A percentile compares a stretch with the other conserved stretches of the same genome.
These are phyloP conservation scores for Synergus laeviventris DNA, from an alignment of 2,888 invertebrate genomes.

Conservation along the genomic window DNA sequence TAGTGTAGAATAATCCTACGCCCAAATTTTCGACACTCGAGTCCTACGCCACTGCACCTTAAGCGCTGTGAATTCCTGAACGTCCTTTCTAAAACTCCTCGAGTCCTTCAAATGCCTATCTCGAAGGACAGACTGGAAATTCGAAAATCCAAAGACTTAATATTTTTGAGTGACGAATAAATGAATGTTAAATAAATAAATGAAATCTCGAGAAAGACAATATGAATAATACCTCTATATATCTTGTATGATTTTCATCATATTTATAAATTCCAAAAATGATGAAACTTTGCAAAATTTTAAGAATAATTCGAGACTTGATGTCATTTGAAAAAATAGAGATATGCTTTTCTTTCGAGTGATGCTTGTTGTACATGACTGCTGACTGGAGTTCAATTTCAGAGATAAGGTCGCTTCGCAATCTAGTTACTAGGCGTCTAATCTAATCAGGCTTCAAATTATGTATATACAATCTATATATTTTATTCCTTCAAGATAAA, in stretches of 20 bases:
- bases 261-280: neutral
- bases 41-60: constrained; percentile 28
- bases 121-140: constrained; percentile 12
- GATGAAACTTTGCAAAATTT: neutral
- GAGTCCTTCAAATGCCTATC: constrained; percentile 37
- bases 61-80: constrained; percentile 18
- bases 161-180: constrained; percentile 46
- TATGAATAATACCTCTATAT: constrained; percentile 30
- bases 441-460: constrained; percentile 74
- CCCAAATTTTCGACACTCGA: neutral
- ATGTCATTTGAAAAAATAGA: constrained; percentile 24
- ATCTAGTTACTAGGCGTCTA: constrained; percentile 76
- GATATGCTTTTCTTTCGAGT: constrained; percentile 42
- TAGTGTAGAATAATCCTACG: neutral
- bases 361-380: constrained; percentile 61
- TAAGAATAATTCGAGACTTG: neutral
- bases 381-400: constrained; percentile 72
- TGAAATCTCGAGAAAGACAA: constrained; percentile 27
- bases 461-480: constrained; percentile 54
- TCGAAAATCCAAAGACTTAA: neutral
- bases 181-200: constrained; percentile 49
- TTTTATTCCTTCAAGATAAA: constrained; percentile 42
- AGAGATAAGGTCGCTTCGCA: constrained; percentile 70
- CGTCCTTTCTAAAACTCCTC: constrained; percentile 30
- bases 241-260: neutral